These are phyloP conservation scores for Parambassis ranga DNA, from an alignment of 2,797 vertebrate species.

Conservation along the genomic window DNA sequence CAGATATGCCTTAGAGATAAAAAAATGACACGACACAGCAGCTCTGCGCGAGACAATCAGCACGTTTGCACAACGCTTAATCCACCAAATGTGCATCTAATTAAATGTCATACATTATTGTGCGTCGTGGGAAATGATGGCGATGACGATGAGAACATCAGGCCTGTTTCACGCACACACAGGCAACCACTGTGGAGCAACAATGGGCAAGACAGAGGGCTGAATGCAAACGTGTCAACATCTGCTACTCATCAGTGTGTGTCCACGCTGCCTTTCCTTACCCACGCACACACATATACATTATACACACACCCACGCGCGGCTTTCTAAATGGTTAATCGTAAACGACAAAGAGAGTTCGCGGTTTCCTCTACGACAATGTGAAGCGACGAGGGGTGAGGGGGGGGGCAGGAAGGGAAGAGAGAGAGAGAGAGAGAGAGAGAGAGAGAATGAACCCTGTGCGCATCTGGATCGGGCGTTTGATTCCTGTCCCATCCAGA, in stretches of 20 bases:
- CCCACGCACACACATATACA: no score
- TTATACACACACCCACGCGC: constrained; percentile 55
- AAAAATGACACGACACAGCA: no score
- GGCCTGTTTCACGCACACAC: constrained; percentile 41
- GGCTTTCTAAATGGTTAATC: constrained; percentile 8
- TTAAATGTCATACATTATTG: neutral
- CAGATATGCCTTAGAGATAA: no score
- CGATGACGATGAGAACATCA: constrained; percentile 17
- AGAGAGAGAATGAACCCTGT: constrained; percentile 30
- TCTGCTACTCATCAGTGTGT: constrained; percentile 78
- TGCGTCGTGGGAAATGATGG: constrained; percentile 28
- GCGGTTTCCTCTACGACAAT: no score
- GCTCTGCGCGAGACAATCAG: neutral
- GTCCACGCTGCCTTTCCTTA: constrained; percentile 11
- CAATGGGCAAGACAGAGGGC: constrained; percentile 31
- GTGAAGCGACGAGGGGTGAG: constrained; percentile 32
- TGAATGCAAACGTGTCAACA: constrained; percentile 80
- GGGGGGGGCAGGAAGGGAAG: neutral
- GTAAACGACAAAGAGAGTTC: no score
- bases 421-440: neutral
- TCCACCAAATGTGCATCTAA: neutral
- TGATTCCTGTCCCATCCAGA: constrained; percentile 62
- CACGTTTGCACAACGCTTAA: neutral
- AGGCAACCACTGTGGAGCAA: constrained; percentile 17
- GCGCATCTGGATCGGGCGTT: constrained; percentile 69